These are phyloP conservation scores for Allacma fusca DNA, from an alignment of 2,888 invertebrate genomes.

Conservation along the genomic window DNA sequence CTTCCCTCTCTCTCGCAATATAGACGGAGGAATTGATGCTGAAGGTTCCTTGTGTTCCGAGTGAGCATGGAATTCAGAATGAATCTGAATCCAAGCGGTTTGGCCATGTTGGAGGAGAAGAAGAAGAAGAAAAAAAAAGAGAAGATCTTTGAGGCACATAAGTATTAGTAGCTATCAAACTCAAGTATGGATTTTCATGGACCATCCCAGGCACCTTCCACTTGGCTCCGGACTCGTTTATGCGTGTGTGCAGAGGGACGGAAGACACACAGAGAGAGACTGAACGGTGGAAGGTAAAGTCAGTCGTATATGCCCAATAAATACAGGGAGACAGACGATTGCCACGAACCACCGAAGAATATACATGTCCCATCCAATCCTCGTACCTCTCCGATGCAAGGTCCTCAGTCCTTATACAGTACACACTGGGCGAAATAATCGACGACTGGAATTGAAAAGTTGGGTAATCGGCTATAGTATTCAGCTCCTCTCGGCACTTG, in stretches of 20 bases:
- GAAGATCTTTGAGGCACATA: neutral
- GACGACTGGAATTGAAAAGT: constrained; percentile 31
- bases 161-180: constrained; percentile 13
- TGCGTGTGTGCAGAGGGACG: neutral
- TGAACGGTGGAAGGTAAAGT: constrained; percentile 7
- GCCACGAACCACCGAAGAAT: neutral
- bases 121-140: no score
- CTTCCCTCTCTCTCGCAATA: constrained; percentile 6
- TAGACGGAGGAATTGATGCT: constrained; percentile 6
- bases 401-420: neutral
- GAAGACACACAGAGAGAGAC: constrained; percentile 1
- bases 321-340: constrained; percentile 17
- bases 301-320: constrained; percentile 21
- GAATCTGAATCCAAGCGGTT: constrained; percentile 38
- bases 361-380: neutral
- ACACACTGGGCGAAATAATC: constrained; percentile 37
- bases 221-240: neutral
- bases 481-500: constrained; percentile 24
- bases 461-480: constrained; percentile 27
- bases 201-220: neutral
- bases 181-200: constrained; percentile 16
- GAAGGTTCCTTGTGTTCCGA: constrained; percentile 17
- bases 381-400: neutral
- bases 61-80: constrained; percentile 40
- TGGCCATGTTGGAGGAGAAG: no score